phyloP scores from a whole-genome alignment of 2,113 vertebrate genomes.

The Narcine bancroftii region DNA sequence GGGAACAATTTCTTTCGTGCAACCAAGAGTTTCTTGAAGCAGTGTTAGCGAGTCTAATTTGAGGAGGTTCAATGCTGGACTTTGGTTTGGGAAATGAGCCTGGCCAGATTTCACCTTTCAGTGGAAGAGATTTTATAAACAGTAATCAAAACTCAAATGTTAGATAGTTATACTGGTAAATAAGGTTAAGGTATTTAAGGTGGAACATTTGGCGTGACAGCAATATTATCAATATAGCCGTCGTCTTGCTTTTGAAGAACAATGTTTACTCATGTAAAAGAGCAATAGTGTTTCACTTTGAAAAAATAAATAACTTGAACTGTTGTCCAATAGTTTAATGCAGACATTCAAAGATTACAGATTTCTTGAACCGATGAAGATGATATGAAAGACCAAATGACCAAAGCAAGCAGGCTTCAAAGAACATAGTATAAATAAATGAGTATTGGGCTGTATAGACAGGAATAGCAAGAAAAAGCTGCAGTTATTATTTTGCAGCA shows the following conservation, averaged over 20 bases:
- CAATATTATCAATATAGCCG: background rate
- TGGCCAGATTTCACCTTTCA: too few relatives aligned
- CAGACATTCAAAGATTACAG: background rate
- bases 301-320: background rate
- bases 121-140: too few relatives aligned
- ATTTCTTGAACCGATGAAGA: background rate
- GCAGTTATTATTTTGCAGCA: too few relatives aligned
- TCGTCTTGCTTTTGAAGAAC: background rate
- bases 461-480: background rate
- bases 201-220: too few relatives aligned
- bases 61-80: too few relatives aligned
- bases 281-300: background rate
- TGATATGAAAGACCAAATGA: background rate
- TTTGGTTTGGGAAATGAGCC: too few relatives aligned
- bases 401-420: background rate
- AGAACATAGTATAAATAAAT: background rate
- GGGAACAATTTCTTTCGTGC: too few relatives aligned
- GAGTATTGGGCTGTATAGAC: background rate
- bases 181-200: too few relatives aligned
- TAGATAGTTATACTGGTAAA: too few relatives aligned
- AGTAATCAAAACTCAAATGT: too few relatives aligned
- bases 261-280: background rate
- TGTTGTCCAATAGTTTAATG: background rate
- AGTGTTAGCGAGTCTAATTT: too few relatives aligned
- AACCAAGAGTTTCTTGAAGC: too few relatives aligned